phyloP scores from a whole-genome alignment of 2,888 invertebrate species.

The Therioaphis trifolii region DNA sequence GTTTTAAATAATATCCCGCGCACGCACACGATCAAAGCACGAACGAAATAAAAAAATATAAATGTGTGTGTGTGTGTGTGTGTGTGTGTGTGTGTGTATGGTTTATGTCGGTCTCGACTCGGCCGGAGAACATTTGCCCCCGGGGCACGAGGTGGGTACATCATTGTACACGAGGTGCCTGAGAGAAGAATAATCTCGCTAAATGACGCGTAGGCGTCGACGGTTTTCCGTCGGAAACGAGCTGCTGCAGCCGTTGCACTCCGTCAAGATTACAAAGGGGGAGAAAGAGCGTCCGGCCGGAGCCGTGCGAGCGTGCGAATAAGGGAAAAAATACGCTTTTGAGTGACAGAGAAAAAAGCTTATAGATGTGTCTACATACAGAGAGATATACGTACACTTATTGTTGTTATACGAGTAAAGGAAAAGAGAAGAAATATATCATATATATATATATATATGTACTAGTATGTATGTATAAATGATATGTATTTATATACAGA shows the following conservation, averaged over 20 bases:
- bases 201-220: background rate
- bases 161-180: too few relatives aligned
- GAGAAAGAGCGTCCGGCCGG: background rate
- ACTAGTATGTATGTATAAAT: background rate
- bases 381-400: slow-evolving; percentile 19
- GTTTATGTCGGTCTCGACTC: too few relatives aligned
- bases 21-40: too few relatives aligned
- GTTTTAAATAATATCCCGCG: slow-evolving; percentile 39
- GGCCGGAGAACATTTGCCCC: too few relatives aligned
- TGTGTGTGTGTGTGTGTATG: background rate
- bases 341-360: background rate
- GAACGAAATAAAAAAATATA: too few relatives aligned
- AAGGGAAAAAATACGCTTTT: slow-evolving; percentile 42
- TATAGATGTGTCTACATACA: slow-evolving; percentile 11
- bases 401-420: slow-evolving; percentile 38
- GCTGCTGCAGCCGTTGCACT: background rate
- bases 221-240: slow-evolving; percentile 5
- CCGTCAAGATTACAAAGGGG: background rate
- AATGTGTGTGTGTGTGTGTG: too few relatives aligned
- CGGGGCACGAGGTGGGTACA: too few relatives aligned
- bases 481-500: too few relatives aligned
- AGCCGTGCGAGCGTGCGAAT: background rate
- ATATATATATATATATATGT: background rate
- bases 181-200: too few relatives aligned
- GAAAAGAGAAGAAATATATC: slow-evolving; percentile 14